These are phyloP conservation scores for Bufo gargarizans DNA, from an alignment of 2,113 vertebrate genomes.

Conservation along the genomic window DNA sequence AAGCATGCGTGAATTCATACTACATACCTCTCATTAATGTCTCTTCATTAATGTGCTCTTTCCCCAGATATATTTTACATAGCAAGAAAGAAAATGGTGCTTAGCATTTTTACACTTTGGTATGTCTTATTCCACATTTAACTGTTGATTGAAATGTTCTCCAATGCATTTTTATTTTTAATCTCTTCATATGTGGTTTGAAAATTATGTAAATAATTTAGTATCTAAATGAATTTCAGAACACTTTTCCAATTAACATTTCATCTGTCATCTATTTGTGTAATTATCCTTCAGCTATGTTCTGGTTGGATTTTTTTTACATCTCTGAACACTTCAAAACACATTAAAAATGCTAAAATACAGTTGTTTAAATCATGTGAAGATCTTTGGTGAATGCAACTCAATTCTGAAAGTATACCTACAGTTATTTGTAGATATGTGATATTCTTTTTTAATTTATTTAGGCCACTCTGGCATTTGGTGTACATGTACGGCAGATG, in stretches of 20 bases:
- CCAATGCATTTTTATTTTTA: slow-evolving; percentile 16
- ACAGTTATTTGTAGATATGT: background rate
- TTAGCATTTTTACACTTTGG: background rate
- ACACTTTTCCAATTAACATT: slow-evolving; percentile 56
- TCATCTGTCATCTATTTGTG: slow-evolving; percentile 54
- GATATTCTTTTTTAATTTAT: too few species aligned
- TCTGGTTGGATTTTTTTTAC: slow-evolving; percentile 30
- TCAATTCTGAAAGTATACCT: background rate
- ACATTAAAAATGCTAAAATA: slow-evolving; percentile 42
- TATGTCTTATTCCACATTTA: background rate
- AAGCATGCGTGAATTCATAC: background rate
- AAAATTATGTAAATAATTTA: slow-evolving; percentile 51
- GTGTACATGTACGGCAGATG: too few species aligned
- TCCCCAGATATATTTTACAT: background rate
- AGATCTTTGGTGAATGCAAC: background rate
- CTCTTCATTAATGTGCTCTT: background rate
- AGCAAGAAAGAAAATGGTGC: background rate
- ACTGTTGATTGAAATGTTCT: slow-evolving; percentile 13
- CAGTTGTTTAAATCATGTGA: background rate
- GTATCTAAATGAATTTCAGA: slow-evolving; percentile 44
- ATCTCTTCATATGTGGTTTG: slow-evolving; percentile 20
- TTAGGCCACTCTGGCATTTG: too few species aligned
- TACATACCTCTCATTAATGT: background rate
- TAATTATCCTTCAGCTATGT: slow-evolving; percentile 49
- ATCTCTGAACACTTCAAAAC: slow-evolving; percentile 45